Percentiles rank a stretch among this genome's conserved stretches.
These are phyloP conservation scores for Malaclemys terrapin DNA, from an alignment of 2,113 vertebrate species.

Conservation along the genomic window DNA sequence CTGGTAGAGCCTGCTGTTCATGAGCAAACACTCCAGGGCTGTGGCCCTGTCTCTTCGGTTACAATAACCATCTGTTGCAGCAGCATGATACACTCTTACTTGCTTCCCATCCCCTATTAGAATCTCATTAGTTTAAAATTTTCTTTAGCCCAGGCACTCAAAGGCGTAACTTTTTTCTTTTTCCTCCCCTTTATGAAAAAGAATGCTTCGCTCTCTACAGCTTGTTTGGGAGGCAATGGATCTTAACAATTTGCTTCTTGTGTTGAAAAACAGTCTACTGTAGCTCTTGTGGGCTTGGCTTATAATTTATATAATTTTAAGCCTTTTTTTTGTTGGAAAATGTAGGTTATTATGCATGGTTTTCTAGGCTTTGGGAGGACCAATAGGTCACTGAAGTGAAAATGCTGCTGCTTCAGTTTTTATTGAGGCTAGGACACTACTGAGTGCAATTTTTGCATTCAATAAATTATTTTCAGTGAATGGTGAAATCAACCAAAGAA, in stretches of 20 bases:
- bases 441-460: neutral
- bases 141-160: neutral
- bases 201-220: neutral
- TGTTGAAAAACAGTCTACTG: neutral
- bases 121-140: neutral
- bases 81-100: neutral
- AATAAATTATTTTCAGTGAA: neutral
- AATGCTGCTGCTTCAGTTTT: neutral
- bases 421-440: neutral
- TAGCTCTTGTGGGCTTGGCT: neutral
- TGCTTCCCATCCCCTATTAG: neutral
- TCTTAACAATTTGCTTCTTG: conserved; percentile 29
- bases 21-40: neutral
- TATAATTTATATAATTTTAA: accelerated
- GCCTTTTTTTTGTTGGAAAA: neutral
- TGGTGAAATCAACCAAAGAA: neutral
- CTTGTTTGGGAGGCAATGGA: conserved; percentile 4
- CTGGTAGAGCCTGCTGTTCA: neutral
- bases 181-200: neutral
- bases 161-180: accelerated
- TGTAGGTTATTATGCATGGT: neutral
- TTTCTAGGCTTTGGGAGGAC: neutral
- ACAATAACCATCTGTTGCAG: neutral
- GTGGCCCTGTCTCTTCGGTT: neutral
- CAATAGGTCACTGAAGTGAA: neutral